A percentile compares a stretch with the other conserved stretches of the same genome.
phyloP scores from a whole-genome alignment of 2,888 invertebrate genomes.

The Deilephila elpenor region DNA sequence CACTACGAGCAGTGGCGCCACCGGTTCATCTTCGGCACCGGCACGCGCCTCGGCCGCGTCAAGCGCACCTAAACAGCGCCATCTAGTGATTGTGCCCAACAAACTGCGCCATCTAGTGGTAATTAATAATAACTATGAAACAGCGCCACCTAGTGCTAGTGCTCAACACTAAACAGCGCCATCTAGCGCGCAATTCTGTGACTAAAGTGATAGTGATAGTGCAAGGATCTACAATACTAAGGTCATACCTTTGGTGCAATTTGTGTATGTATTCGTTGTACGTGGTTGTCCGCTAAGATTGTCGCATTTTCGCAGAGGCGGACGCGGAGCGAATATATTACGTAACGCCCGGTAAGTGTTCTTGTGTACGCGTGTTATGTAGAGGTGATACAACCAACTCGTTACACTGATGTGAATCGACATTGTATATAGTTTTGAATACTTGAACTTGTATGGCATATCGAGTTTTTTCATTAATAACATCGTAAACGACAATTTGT shows the following conservation, averaged over 20 bases:
- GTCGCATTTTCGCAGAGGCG: constrained; percentile 27
- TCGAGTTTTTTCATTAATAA: too few relatives aligned
- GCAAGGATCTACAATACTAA: constrained; percentile 16
- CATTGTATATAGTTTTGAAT: too few relatives aligned
- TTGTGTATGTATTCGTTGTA: constrained; percentile 21
- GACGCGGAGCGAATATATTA: background rate
- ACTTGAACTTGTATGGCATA: background rate
- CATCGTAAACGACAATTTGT: too few relatives aligned
- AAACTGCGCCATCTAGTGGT: background rate
- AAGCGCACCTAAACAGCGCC: constrained; percentile 51
- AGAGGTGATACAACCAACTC: background rate
- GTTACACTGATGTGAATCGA: too few relatives aligned
- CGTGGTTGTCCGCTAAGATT: constrained; percentile 26
- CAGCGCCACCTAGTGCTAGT: background rate
- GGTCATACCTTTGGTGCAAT: constrained; percentile 31
- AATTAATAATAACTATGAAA: constrained; percentile 28
- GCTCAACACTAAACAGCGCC: background rate
- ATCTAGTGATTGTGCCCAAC: background rate
- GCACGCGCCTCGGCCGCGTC: constrained; percentile 53
- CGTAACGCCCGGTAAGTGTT: constrained; percentile 22
- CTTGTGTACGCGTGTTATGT: background rate
- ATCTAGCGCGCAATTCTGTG: background rate
- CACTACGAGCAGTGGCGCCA: constrained; percentile 76
- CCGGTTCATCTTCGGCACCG: constrained; percentile 73
- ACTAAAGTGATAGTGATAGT: constrained; percentile 24